Evolutionary conservation across 2,797 vertebrate genomes (phyloP).

Genomic region (Sebastes miniatus): DNA sequence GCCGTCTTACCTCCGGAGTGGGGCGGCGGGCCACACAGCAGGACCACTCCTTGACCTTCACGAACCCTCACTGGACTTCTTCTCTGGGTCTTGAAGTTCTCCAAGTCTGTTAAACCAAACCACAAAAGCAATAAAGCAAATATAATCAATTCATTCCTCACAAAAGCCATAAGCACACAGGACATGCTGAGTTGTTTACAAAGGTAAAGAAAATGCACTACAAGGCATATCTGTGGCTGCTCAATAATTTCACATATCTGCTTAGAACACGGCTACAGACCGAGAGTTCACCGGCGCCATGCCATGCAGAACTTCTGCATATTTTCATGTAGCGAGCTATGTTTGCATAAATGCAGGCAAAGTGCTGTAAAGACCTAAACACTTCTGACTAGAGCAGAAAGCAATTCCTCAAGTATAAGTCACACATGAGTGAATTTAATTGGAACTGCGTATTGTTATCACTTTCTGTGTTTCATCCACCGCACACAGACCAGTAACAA

Average conservation of each 20-base stretch:
- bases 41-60: conserved; percentile 95
- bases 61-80: conserved; percentile 94
- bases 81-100: conserved; percentile 92
- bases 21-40: conserved; percentile 91
- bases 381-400: conserved; percentile 72
- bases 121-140: conserved; percentile 52
- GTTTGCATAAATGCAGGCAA: conserved; percentile 58
- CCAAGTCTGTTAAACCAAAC: conserved; percentile 84
- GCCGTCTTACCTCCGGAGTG: conserved; percentile 90
- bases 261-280: conserved; percentile 3
- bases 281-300: conserved; percentile 6
- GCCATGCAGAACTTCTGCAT: conserved; percentile 28
- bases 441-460: conserved; percentile 80
- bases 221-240: conserved; percentile 14
- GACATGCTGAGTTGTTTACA: conserved; percentile 15
- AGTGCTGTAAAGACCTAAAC: conserved; percentile 55
- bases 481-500: conserved; percentile 74
- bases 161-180: conserved; percentile 32
- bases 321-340: conserved; percentile 28
- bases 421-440: conserved; percentile 83
- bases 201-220: neutral
- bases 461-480: conserved; percentile 76
- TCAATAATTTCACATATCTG: conserved; percentile 33
- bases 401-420: conserved; percentile 81
- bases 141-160: conserved; percentile 31